Base-by-base conservation (phyloP, 2,797 vertebrate genomes). In the Loris lydekkerianus region DNA sequence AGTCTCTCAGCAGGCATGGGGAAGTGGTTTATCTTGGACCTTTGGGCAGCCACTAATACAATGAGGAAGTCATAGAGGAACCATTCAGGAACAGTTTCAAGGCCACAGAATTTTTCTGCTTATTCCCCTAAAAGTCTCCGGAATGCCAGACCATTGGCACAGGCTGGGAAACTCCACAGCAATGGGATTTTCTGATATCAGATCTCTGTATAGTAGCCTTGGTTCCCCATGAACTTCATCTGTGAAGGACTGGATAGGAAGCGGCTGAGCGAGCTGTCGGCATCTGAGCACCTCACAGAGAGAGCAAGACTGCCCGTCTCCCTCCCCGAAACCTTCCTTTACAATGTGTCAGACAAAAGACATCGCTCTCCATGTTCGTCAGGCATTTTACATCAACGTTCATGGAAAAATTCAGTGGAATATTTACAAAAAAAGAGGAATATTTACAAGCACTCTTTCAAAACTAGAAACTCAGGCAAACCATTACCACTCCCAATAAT, bases 121-220 rank as follows among this genome's bases (percentile, higher is more conserved):
- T 70, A 17, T 73, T 69, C 49, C 86, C 40, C 56, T 67, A 82
- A 77, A 37, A 20, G 11, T 72, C 87, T 84, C 86, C 7, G 8
- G 43, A 43, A 31, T 53, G 89, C 86, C 80, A 84, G 83, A 43
- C 40, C 75, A 23, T 9, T 29, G 63, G 81, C 49, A 15, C 53
- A 60, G 76, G 61, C 86, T 73, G 78, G 60, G 92, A 93, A 83
- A 86, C 75, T 85, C 86, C 92, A 91, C 49, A 40, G 92, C n/a
- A 46, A 60, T 4, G 15, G 29, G 53, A 8, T 46, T 92, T 49
- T 86, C 78, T 3, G 17, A 14, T 13, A 13, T 37, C 31, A n/a
- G 56, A 37, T 27, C 72, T n/a, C 40, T 21, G 2, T 9, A 0
- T 1, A 10, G 31, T 8, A 56, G 21, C 46, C 60, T 49, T 23